Evolutionary conservation across 2,797 vertebrate genomes (phyloP), one percentile per base, ranked within the genome.

Genomic region (Ctenochaetus hawaiiensis): DNA sequence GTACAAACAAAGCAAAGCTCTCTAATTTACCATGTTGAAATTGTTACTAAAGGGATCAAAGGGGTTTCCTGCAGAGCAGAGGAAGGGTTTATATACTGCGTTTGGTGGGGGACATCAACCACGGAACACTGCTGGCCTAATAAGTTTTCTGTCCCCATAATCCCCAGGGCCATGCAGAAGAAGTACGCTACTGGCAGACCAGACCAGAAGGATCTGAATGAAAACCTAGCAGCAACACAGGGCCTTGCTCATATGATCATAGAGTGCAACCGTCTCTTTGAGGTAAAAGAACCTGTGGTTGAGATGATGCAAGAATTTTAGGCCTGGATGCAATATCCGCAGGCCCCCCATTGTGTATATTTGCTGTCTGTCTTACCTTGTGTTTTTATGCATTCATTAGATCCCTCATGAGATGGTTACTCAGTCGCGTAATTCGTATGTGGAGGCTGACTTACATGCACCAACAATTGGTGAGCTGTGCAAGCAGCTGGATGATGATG

Each of bases 141-240:
- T 75, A 57, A 14, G 53, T 65, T 81, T 70, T 85, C 37, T 84
- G 65, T 85, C 47, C 23, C 47, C 17, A 3, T 67, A 52, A 68
- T 81, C 75, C 83, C 43, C 61, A 99, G 98, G 93, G 97, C 96
- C 86, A 98, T 98, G 93, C 98, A 98, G 93, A 99, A 97, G 92
- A 99, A 98, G 92, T 98, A 98, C 16, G 95, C 97, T 89, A 97
- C 97, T 0, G 98, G 98, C 78, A 97, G 98, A 83, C 98, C 98
- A 30, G 98, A 99, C 95, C 98, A 98, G 91, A 99, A 99, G 92
- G 98, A 99, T 93, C 96, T 99, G 89, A 99, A 95, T 88, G 98
- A 99, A 93, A 99, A 98, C 78, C 93, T 99, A 89, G 97, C 98
- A 18, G 98, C 98, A 9, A 97, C 97, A 30, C 98, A 99, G 84